Evolutionary conservation across 2,888 invertebrate species (phyloP), one percentile per base, ranked within the genome.

Genomic region (Creontiades dilutus): DNA sequence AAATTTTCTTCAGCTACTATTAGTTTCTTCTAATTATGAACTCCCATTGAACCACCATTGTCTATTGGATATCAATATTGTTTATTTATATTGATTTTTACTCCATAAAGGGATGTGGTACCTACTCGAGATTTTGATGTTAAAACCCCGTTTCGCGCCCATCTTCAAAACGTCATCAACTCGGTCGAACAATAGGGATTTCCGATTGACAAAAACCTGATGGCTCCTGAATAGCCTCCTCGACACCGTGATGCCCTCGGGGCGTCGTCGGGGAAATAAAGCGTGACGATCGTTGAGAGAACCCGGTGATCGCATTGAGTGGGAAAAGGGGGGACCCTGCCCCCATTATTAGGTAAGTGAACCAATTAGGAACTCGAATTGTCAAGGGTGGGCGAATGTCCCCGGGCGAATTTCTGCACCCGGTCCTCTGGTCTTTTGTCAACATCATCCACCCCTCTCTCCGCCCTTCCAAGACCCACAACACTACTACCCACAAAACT

Each of bases 321-420:
- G 46, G 47, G n/a, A 85, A 81, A n/a, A 13, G 85, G 61, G 61
- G 85, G 37, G 84, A 46, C 28, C 23, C 37, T 37, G 37, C 37
- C 37, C 57, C 80, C 68, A 78, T 78, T 88, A 88, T 88, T 47
- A 88, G 88, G 88, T 88, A 88, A 88, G 88, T 88, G 88, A 88
- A 88, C 88, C 88, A 88, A 88, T 88, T 88, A 88, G 88, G 88
- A 80, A 23, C 47, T 47, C 37, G 27, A 52, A 13, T 52, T 52
- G 57, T 27, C n/a, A 46, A 76, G 57, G 87, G 87, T 37, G 37
- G 76, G 75, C 52, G 78, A 14, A n/a, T 88, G 88, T 55, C 88
- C 80, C 88, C 78, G 28, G 88, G 88, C 88, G 16, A 88, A 57
- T 88, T 28, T 19, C 52, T 28, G 57, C 88, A 88, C 76, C 88